Percentiles rank a stretch among this genome's conserved stretches.
Evolutionary conservation across 2,888 invertebrate genomes (phyloP).

Genomic region (Conchocele bisecta): DNA sequence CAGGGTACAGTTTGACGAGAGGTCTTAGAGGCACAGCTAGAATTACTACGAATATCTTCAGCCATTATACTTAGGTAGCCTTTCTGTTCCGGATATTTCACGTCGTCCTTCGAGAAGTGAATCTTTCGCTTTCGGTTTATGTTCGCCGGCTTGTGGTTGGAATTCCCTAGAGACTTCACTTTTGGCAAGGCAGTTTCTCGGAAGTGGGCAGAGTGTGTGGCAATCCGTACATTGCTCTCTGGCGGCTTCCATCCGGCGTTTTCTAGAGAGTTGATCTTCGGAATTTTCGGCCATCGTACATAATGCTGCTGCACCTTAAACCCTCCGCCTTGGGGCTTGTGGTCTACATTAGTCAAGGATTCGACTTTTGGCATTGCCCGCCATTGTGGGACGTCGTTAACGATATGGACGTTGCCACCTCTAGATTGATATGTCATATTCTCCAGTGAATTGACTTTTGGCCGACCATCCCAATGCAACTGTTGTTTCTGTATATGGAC

Average conservation of each 20-base stretch:
- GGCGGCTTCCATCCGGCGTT: conserved; percentile 91
- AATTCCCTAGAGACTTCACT: conserved; percentile 68
- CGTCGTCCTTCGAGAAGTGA: conserved; percentile 44
- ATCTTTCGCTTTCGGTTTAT: conserved; percentile 36
- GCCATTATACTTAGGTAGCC: conserved; percentile 56
- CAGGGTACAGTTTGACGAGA: conserved; percentile 53
- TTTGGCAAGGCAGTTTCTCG: conserved; percentile 54
- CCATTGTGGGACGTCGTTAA: conserved; percentile 52
- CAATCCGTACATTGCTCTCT: conserved; percentile 39
- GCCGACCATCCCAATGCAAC: conserved; percentile 54
- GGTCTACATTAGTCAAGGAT: conserved; percentile 67
- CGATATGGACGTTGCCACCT: conserved; percentile 60
- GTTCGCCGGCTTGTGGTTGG: conserved; percentile 60
- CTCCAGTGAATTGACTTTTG: conserved; percentile 90
- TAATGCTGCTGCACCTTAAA: conserved; percentile 42
- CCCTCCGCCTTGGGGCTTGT: conserved; percentile 56
- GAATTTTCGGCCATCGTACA: conserved; percentile 52
- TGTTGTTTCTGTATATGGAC: conserved; percentile 58
- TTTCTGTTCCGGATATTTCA: conserved; percentile 49
- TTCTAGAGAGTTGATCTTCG: conserved; percentile 54
- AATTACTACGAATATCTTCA: conserved; percentile 32
- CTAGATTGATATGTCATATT: conserved; percentile 91
- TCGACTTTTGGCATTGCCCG: conserved; percentile 64
- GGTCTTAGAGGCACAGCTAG: conserved; percentile 37
- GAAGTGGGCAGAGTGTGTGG: conserved; percentile 42